phyloP scores from a whole-genome alignment of 2,113 vertebrate species.

The Halichoerus grypus region DNA sequence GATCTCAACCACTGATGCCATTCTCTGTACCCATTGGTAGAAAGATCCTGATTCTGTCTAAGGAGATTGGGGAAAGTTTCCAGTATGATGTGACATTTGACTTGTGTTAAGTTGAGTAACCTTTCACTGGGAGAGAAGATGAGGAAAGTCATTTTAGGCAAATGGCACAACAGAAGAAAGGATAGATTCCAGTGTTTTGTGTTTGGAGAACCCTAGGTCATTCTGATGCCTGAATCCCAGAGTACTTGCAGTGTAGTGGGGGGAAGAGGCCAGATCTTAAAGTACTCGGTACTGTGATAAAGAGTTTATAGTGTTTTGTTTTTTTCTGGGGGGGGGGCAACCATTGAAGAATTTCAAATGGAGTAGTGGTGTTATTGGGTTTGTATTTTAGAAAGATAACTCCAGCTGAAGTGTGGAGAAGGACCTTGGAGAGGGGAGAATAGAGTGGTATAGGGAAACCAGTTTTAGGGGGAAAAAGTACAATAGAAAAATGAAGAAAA shows the following conservation, averaged over 20 bases:
- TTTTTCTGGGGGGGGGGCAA: neutral
- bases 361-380: neutral
- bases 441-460: neutral
- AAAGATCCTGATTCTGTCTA: neutral
- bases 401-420: neutral
- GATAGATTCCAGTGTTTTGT: neutral
- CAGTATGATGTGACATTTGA: neutral
- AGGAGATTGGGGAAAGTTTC: neutral
- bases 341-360: neutral
- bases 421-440: neutral
- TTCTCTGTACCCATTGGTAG: neutral
- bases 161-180: neutral
- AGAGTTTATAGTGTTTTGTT: neutral
- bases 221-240: neutral
- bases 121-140: neutral
- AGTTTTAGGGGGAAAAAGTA: neutral
- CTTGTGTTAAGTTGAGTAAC: neutral
- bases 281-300: neutral
- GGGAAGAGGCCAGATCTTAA: neutral
- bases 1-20: neutral
- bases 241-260: neutral
- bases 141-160: neutral
- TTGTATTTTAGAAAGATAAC: constrained; percentile 34
- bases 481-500: neutral
- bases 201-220: neutral